Evolutionary conservation across 2,888 invertebrate genomes (phyloP), one percentile per base, ranked within the genome.

Genomic region (Sinhomidia bicolor): DNA sequence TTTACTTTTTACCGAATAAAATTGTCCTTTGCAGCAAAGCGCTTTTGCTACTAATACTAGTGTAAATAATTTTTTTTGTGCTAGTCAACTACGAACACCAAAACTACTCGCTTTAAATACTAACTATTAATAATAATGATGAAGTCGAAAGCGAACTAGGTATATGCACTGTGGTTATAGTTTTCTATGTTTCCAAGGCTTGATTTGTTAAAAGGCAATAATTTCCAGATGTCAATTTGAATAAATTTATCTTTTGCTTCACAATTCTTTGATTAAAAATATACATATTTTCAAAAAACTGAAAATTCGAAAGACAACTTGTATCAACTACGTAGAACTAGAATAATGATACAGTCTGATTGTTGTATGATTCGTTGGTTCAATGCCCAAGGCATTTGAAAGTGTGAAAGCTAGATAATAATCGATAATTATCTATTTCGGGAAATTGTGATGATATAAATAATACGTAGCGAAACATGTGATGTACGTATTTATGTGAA

Each of bases 341-440:
- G n/a, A 29, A 47, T 29, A 74, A 26, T 7, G 74, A 74, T 14
- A 74, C 74, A 74, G 74, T 71, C 71, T 71, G 71, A 71, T 44
- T 20, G 36, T 71, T 71, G 44, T 71, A 23, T 71, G 44, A 71
- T 71, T 71, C 71, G 71, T 71, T 71, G 71, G 71, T 71, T 71
- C 17, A 17, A 32, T 36, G 36, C 68, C 17, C 1, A n/a, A 68
- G 68, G 68, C 68, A 71, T 41, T 12, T 62, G n/a, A 12, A 62
- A 62, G 1, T 9, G 17, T 71, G 68, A 68, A 36, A 68, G 36
- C 7, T 41, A 23, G 71, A 41, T 20, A 20, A 17, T 17, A 20
- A 17, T 17, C 1, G n/a, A 54, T 71, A 10, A 68, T 17, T 36
- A 17, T 7, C 41, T 20, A 9, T 9, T 44, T 41, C 23, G 17